Evolutionary conservation across 2,888 invertebrate species (phyloP), one percentile per base, ranked within the genome.

Genomic region (Clivina fossor): DNA sequence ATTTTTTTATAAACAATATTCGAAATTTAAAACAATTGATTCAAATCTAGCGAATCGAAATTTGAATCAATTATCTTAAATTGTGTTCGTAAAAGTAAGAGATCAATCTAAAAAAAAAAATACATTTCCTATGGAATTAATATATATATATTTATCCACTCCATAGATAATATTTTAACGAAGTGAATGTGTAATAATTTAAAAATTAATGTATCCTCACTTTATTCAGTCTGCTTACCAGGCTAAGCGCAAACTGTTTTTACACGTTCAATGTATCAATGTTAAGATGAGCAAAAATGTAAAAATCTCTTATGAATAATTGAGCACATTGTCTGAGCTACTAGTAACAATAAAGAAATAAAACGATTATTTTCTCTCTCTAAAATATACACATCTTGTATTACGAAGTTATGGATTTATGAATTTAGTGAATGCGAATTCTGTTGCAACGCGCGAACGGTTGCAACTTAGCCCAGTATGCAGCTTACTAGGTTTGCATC

Each of bases 281-380:
- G 18, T 38, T 38, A 38, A 4, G 38, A 19, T 53, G 44, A 53
- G 53, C 53, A 53, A 53, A n/a, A 35, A 26, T 13, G 38, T 9
- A 47, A 15, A n/a, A 33, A 50, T 35, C 18, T 43, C 51, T 53
- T 53, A 53, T 33, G 40, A 43, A 26, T 53, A 53, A 33, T 53
- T 53, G 53, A 53, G 53, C 53, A 53, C 26, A 53, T 35, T 35
- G 8, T 53, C 35, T 53, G 53, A 53, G 53, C 53, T 53, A 51
- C 26, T 30, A 9, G 18, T 24, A 4, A 7, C 9, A 24, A 24
- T 7, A 24, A 24, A 7, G 26, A 24, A 24, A 24, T 7, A 24
- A 24, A 4, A 24, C 26, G 26, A 8, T 24, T 24, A n/a, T n/a
- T n/a, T n/a, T n/a, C n/a, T n/a, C n/a, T n/a, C n/a, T n/a, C n/a